phyloP scores from a whole-genome alignment of 2,888 invertebrate species.

The Chalcosyrphus nemorum region DNA sequence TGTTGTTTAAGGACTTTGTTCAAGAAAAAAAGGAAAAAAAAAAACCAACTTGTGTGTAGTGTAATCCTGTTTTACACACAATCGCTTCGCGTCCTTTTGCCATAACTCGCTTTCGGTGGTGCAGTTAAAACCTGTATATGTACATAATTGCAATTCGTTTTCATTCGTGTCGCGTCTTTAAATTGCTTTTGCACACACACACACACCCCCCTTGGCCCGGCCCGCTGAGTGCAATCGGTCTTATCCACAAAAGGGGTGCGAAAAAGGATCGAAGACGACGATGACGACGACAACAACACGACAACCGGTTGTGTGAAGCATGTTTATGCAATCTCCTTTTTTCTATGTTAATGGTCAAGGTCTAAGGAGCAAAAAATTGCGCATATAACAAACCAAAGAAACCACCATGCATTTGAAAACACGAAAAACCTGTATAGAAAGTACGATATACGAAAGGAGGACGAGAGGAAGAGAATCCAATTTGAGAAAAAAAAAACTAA shows the following conservation, averaged over 20 bases:
- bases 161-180: slow-evolving; percentile 51
- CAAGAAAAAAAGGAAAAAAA: not conserved
- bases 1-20: slow-evolving; percentile 42
- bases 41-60: slow-evolving; percentile 4
- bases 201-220: too few species aligned
- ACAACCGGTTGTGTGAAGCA: slow-evolving; percentile 64
- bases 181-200: slow-evolving; percentile 11
- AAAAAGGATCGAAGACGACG: slow-evolving; percentile 40
- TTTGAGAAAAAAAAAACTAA: slow-evolving; percentile 7
- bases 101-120: not conserved
- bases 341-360: slow-evolving; percentile 82
- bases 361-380: slow-evolving; percentile 79
- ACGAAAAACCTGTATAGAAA: slow-evolving; percentile 57
- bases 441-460: not conserved
- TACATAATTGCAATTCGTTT: slow-evolving; percentile 47
- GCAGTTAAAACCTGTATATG: slow-evolving; percentile 25
- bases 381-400: slow-evolving; percentile 44
- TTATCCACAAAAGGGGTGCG: slow-evolving; percentile 34
- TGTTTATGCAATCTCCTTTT: slow-evolving; percentile 73
- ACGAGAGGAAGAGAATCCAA: not conserved
- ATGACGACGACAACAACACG: not conserved
- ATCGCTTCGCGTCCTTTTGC: not conserved
- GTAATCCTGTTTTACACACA: slow-evolving; percentile 34
- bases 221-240: not conserved
- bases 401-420: slow-evolving; percentile 56